Evolutionary conservation across 2,797 vertebrate genomes (phyloP).

Genomic region (Scyliorhinus canicula): DNA sequence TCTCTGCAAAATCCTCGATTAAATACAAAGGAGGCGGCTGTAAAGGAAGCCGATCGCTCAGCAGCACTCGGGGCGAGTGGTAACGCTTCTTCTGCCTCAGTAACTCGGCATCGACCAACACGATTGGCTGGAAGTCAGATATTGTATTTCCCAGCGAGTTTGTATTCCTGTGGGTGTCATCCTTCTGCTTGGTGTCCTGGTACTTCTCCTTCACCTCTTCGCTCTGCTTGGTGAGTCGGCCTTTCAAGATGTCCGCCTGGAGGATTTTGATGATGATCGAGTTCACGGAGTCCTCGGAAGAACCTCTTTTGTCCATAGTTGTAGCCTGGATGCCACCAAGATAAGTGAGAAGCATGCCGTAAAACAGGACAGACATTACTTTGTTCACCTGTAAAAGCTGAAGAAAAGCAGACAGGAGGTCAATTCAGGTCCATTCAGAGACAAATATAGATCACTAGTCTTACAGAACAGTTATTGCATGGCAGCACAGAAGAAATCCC

Average conservation of each 20-base stretch:
- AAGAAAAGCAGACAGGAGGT: constrained; percentile 51
- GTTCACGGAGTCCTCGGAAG: constrained; percentile 84
- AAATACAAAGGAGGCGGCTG: constrained; percentile 84
- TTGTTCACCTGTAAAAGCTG: constrained; percentile 99
- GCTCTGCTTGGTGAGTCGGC: constrained; percentile 62
- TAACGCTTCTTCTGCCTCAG: constrained; percentile 81
- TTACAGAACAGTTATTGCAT: too few relatives aligned
- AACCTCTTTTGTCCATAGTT: constrained; percentile 78
- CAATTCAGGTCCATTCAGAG: not conserved
- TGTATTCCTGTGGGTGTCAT: constrained; percentile 48
- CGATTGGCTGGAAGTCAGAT: constrained; percentile 63
- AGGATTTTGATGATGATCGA: constrained; percentile 92
- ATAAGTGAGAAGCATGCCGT: constrained; percentile 95
- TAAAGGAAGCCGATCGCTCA: constrained; percentile 78
- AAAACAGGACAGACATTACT: constrained; percentile 99
- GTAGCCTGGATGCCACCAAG: constrained; percentile 93
- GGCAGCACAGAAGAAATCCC: not conserved
- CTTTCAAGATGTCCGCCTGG: constrained; percentile 84
- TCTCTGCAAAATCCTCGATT: constrained; percentile 75
- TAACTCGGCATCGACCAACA: constrained; percentile 70
- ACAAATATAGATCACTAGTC: not conserved
- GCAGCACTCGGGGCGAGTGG: constrained; percentile 82
- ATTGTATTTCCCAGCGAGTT: constrained; percentile 44
- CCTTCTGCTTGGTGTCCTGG: constrained; percentile 48
- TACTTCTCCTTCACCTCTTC: constrained; percentile 56